A percentile compares a stretch with the other conserved stretches of the same genome.
Evolutionary conservation across 1,140 invertebrate species (phyloP).

Genomic region (Pemphigus obesinymphae): DNA sequence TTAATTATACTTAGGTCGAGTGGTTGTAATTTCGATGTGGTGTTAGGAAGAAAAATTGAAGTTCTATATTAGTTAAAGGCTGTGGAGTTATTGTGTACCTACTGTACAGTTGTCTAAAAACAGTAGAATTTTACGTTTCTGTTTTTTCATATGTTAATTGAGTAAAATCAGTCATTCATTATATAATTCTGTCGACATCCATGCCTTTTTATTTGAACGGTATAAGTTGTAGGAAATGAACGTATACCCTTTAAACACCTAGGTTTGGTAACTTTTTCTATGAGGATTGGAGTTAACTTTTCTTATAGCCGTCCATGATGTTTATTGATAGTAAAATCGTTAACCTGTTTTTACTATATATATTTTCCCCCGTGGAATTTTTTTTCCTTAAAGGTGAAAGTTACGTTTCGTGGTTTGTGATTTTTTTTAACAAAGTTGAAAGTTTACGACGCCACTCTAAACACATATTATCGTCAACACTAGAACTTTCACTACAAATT

Average conservation of each 20-base stretch:
- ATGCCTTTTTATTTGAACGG: constrained; percentile 50
- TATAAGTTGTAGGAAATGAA: constrained; percentile 48
- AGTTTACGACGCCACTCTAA: too few relatives aligned
- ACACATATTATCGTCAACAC: too few relatives aligned
- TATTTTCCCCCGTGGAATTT: constrained; percentile 49
- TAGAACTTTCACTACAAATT: too few relatives aligned
- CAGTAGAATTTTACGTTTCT: constrained; percentile 45
- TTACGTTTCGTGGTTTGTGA: constrained; percentile 42
- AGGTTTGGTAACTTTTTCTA: constrained; percentile 52
- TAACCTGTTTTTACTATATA: constrained; percentile 42
- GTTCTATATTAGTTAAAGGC: too few relatives aligned
- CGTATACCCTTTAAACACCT: constrained; percentile 51
- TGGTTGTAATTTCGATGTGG: too few relatives aligned
- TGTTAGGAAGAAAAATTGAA: too few relatives aligned
- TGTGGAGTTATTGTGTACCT: constrained; percentile 41
- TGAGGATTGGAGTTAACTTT: constrained; percentile 50
- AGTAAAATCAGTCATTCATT: constrained; percentile 43
- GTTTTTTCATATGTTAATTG: constrained; percentile 45
- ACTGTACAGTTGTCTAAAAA: constrained; percentile 44
- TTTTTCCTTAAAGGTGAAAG: constrained; percentile 48
- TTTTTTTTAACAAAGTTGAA: too few relatives aligned
- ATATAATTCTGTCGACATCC: constrained; percentile 51
- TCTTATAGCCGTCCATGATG: constrained; percentile 50
- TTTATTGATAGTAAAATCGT: constrained; percentile 51
- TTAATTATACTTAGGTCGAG: too few relatives aligned